Base-by-base conservation (phyloP, 2,888 invertebrate species). In the Volucella inanis region DNA sequence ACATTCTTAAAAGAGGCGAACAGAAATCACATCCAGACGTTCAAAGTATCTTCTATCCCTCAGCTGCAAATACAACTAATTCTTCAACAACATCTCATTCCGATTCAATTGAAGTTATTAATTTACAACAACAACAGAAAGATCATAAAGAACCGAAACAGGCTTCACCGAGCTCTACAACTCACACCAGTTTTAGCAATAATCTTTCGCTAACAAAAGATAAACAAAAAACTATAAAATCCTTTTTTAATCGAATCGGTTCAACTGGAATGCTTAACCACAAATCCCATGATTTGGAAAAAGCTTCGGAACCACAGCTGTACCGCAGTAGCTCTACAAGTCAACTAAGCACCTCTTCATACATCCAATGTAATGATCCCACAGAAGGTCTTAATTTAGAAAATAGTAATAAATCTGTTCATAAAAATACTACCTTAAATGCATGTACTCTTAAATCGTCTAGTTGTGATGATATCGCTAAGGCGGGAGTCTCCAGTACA, bases 271-370 rank as follows among this genome's bases (percentile, higher is more conserved):
- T 95, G 95, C 91, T 95, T 68, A 95, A 95, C 90, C 91, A 92
- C 84, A 91, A 91, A 72, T 91, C 92, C 9, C 91, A 92, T 87
- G 91, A 91, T 87, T 88, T 91, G 39, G 87, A 90, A 0, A 90
- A 91, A 78, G 90, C 90, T 3, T 89, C 91, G 15, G 92, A 91
- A 45, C 90, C 90, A n/a, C 87, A 89, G 71, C 88, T 96, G n/a
- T 96, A 96, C 89, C 93, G 96, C 72, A 95, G 95, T 90, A 95
- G 95, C 90, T 96, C 96, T 47, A 96, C 96, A 39, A 96, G 96
- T 70, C 96, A 96, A 89, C 91, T 96, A 87, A 95, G 95, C 83
- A 94, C 94, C 31, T 90, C 90, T 87, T 92, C 92, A 22, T 96
- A 96, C 89, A 94, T 96, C 47, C 95, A 95, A 90, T 96, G 95